Evolutionary conservation across 1,140 invertebrate species (phyloP).

Genomic region (Heliconius melpomene): DNA sequence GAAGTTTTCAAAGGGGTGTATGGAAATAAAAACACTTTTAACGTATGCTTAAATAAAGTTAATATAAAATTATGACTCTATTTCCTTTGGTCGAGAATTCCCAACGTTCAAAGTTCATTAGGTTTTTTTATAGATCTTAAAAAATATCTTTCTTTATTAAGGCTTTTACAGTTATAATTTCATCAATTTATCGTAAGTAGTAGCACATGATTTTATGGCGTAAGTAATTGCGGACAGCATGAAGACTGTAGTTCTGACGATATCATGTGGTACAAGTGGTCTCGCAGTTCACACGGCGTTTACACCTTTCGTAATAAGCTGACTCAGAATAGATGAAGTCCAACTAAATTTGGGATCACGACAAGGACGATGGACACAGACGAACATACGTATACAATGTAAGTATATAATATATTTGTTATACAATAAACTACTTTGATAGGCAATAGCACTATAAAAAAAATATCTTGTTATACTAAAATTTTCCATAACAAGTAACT

Average conservation of each 20-base stretch:
- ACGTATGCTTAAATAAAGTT: no score
- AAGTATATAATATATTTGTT: background rate
- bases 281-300: slow-evolving; percentile 4
- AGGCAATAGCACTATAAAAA: background rate
- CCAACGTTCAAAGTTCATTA: no score
- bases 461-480: background rate
- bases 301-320: slow-evolving; percentile 2
- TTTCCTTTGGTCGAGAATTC: no score
- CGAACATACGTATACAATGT: background rate
- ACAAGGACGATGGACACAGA: slow-evolving; percentile 4
- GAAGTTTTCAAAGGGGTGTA: no score
- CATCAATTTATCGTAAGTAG: background rate
- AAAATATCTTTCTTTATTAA: no score
- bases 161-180: background rate
- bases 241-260: background rate
- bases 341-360: background rate
- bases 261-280: background rate
- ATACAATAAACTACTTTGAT: background rate
- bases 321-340: background rate
- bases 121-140: no score
- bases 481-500: background rate
- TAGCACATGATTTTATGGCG: background rate
- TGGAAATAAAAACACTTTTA: no score
- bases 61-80: no score
- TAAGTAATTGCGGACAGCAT: background rate